These are phyloP conservation scores for Myodes glareolus DNA, from an alignment of 2,113 vertebrate species.

Conservation along the genomic window DNA sequence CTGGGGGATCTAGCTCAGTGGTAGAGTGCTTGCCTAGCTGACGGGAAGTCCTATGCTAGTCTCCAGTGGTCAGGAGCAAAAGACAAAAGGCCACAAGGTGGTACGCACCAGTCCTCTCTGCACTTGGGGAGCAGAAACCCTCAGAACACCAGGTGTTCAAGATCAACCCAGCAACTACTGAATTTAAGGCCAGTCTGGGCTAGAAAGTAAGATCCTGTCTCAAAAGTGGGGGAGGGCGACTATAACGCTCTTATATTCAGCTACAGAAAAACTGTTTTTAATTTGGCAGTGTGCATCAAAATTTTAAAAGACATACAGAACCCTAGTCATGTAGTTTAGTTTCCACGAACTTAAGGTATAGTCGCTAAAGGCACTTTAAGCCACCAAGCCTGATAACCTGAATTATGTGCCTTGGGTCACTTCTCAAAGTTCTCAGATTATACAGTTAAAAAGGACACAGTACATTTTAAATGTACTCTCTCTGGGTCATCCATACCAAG, in stretches of 20 bases:
- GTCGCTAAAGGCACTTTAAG: background rate
- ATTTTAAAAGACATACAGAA: background rate
- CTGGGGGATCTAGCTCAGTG: background rate
- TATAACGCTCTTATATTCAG: background rate
- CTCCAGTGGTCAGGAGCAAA: background rate
- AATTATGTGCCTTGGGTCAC: slow-evolving; percentile 10
- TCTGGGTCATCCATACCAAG: slow-evolving; percentile 64
- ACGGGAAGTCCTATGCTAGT: background rate
- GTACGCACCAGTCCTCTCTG: background rate
- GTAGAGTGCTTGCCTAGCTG: background rate
- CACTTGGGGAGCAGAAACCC: background rate
- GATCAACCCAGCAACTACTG: background rate
- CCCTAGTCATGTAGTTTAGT: slow-evolving; percentile 6
- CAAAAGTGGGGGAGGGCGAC: background rate
- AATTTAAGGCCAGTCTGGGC: background rate
- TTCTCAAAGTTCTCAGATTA: slow-evolving; percentile 54
- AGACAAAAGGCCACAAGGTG: background rate
- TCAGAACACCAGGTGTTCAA: background rate
- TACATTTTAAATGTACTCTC: slow-evolving; percentile 11
- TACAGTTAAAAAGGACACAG: slow-evolving; percentile 41
- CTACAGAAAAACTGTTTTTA: background rate
- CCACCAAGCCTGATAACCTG: background rate
- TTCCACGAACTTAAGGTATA: background rate
- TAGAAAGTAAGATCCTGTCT: background rate
- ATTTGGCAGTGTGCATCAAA: background rate